Evolutionary conservation across 2,113 vertebrate genomes (phyloP).

Genomic region (Nettapus auritus): DNA sequence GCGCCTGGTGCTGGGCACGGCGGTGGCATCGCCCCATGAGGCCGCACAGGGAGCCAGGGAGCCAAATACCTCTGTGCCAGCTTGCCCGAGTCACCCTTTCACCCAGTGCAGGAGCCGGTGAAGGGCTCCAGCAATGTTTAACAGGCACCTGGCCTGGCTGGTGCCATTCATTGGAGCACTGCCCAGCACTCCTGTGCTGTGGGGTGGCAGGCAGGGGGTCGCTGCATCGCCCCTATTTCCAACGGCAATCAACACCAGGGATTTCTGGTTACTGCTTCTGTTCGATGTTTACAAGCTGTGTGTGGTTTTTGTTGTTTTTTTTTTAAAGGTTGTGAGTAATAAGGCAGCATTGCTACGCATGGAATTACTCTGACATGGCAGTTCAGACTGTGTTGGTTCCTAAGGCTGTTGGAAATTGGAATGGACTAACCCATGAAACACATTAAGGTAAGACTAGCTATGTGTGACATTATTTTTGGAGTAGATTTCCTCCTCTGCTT

Average conservation of each 20-base stretch:
- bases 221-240: not conserved
- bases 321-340: not conserved
- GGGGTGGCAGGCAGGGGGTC: not conserved
- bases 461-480: not conserved
- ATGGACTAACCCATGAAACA: not conserved
- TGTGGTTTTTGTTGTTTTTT: too few species aligned
- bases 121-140: too few species aligned
- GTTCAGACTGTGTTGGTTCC: not conserved
- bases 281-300: not conserved
- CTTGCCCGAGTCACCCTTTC: not conserved
- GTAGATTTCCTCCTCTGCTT: not conserved
- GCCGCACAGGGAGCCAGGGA: not conserved
- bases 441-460: not conserved
- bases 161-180: rapidly evolving
- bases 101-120: not conserved
- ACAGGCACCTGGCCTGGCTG: not conserved
- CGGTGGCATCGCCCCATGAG: not conserved
- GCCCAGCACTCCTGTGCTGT: not conserved
- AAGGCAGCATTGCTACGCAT: not conserved
- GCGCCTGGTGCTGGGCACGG: not conserved
- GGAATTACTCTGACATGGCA: not conserved
- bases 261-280: not conserved
- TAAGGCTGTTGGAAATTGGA: not conserved
- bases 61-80: not conserved
- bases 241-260: not conserved